Base-by-base conservation (phyloP, 2,888 invertebrate genomes). In the Rhingia rostrata region DNA sequence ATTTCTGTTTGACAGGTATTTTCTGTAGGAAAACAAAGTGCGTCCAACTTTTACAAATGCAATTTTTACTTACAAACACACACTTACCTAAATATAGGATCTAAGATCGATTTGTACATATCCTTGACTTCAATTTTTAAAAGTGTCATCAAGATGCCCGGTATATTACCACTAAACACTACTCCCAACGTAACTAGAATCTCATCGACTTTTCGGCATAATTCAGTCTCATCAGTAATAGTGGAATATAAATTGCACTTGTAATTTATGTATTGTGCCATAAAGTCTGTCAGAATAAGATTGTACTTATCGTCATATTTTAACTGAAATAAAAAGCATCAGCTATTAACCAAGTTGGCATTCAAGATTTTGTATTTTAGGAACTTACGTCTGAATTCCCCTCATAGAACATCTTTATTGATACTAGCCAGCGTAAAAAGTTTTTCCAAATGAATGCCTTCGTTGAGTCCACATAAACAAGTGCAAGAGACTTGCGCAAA, bases 41-140 rank as follows among this genome's bases (percentile, higher is more conserved):
- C 5, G 33, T 22, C 22, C 22, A 22, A 22, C 22, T 22, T 2
- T 22, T 22, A 22, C 30, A 3, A 60, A 37, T 6, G 5, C 35
- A 5, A 5, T 49, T 10, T 22, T 43, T 4, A n/a, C 10, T 6
- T 10, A 35, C 10, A 5, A 6, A 22, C 30, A 2, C 4, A 45
- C 22, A 30, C 2, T 30, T 78, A 87, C 87, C 60, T 66, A 69
- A 87, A 87, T 78, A 87, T 72, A 6, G 87, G 87, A 67, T 79
- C 63, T 12, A 87, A 67, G 32, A 87, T 79, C 6, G 54, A 7
- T 37, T 53, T 45, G 60, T 86, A 87, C 1, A 39, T 60, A 63
- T 69, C 61, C 10, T 53, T 61, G 4, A 86, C 45, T 6, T 82
- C 47, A 6, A 87, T 72, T 75, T 81, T 86, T 9, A 87, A 49